phyloP scores from a whole-genome alignment of 1,140 invertebrate genomes.

The Cydia amplana region DNA sequence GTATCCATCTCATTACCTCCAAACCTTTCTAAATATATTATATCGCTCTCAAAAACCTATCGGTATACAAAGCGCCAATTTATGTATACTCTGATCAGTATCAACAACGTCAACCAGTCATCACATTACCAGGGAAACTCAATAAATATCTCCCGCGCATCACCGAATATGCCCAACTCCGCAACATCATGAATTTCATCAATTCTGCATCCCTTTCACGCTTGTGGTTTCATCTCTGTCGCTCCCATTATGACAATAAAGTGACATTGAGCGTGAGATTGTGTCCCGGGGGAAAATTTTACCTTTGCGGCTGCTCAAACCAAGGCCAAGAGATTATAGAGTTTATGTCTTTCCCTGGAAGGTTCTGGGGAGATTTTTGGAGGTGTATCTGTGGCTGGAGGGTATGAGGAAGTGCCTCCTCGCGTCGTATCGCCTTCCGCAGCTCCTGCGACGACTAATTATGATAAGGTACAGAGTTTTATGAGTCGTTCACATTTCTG shows the following conservation, averaged over 20 bases:
- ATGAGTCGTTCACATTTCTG: constrained; percentile 25
- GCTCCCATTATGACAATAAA: constrained; percentile 55
- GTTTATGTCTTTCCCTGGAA: neutral
- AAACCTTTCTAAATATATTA: neutral
- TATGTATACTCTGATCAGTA: neutral
- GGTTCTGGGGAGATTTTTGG: neutral
- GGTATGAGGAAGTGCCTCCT: constrained; percentile 14
- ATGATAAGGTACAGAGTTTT: constrained; percentile 30
- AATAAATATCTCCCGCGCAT: constrained; percentile 27
- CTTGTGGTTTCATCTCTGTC: constrained; percentile 35
- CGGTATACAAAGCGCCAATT: constrained; percentile 1
- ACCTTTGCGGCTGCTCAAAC: constrained; percentile 16
- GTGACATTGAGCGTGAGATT: constrained; percentile 58
- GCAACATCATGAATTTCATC: constrained; percentile 56
- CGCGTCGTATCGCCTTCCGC: constrained; percentile 13
- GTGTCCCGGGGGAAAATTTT: constrained; percentile 37
- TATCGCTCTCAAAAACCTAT: constrained; percentile 2
- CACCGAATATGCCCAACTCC: constrained; percentile 37
- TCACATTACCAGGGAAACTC: constrained; percentile 2
- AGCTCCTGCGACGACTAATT: constrained; percentile 16
- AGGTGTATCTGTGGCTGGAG: neutral
- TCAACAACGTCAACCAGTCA: neutral
- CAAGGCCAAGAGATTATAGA: constrained; percentile 26
- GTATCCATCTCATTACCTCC: neutral
- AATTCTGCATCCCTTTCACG: constrained; percentile 38